Evolutionary conservation across 2,888 invertebrate genomes (phyloP), one percentile per base, ranked within the genome.

Genomic region (Zele albiditarsus): DNA sequence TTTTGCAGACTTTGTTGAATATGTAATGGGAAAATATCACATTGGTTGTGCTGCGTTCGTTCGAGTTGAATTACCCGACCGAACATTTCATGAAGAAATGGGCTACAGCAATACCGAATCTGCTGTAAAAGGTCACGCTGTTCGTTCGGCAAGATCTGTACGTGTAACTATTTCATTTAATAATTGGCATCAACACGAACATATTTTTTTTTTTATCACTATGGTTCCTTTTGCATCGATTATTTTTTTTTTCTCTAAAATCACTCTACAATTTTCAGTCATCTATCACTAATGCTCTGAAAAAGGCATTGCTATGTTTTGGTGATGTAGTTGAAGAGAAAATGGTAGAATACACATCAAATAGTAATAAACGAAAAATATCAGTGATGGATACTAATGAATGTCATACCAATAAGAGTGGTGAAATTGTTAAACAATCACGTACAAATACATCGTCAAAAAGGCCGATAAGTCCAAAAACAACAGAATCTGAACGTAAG

Each of bases 21-120:
- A 78, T 20, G 73, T 80, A 8, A 81, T 80, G 77, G 82, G 81
- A 14, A 84, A 82, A 73, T 82, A 83, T 67, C 73, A 79, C 25
- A 80, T 78, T n/a, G 85, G 85, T 4, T 85, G 84, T 33, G 80
- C 78, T 0, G 80, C 83, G 8, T 82, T 82, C 28, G 77, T 85
- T 14, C 81, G 78, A 69, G 81, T 85, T n/a, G 83, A 85, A 66
- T 71, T 83, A 3, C 49, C 71, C 0, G 70, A 84, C 70, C 83
- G 80, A 33, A 80, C 70, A 1, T 83, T 78, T 75, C 85, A 85
- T 4, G 82, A 85, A 71, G 85, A 83, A 23, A 76, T 85, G 77
- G 85, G 83, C 25, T 85, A 85, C 73, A 80, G 78, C 57, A 72
- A 71, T 25, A 78, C 79, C 0, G 83, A 82, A 27, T 81, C 78